Conservation (phyloP, 2,888 invertebrate genomes). For the Alsophila aescularia region DNA sequence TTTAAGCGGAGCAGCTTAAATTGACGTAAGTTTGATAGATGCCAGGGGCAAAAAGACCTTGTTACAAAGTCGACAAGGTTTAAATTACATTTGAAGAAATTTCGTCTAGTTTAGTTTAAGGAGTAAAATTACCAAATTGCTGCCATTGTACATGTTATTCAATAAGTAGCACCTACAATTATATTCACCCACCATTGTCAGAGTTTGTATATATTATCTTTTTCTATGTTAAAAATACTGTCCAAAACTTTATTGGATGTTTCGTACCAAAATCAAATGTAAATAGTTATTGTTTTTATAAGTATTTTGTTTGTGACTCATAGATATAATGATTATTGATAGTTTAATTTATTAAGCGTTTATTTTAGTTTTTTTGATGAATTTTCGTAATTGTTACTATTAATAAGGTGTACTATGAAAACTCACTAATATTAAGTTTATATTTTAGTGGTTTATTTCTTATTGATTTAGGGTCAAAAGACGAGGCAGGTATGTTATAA, state of each 20-base stretch:
- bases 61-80: no score
- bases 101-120: no score
- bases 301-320: constrained; percentile 26
- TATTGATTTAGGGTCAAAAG: constrained; percentile 21
- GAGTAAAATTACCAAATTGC: no score
- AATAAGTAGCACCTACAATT: not conserved
- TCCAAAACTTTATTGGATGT: constrained; percentile 74
- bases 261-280: constrained; percentile 65
- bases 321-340: constrained; percentile 23
- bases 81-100: no score
- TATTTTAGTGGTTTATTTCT: constrained; percentile 30
- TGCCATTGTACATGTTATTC: no score
- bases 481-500: constrained; percentile 35
- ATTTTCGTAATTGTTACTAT: constrained; percentile 48
- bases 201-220: not conserved
- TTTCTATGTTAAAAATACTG: constrained; percentile 37
- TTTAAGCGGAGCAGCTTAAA: no score
- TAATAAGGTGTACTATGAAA: constrained; percentile 43
- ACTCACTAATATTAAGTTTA: constrained; percentile 55
- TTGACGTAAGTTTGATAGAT: no score
- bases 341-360: constrained; percentile 47
- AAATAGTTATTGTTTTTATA: constrained; percentile 39
- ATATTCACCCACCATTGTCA: constrained; percentile 9
- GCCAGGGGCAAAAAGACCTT: no score
- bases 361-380: constrained; percentile 34